Evolutionary conservation across 2,888 invertebrate genomes (phyloP), one percentile per base, ranked within the genome.

Genomic region (Spialia ferax): DNA sequence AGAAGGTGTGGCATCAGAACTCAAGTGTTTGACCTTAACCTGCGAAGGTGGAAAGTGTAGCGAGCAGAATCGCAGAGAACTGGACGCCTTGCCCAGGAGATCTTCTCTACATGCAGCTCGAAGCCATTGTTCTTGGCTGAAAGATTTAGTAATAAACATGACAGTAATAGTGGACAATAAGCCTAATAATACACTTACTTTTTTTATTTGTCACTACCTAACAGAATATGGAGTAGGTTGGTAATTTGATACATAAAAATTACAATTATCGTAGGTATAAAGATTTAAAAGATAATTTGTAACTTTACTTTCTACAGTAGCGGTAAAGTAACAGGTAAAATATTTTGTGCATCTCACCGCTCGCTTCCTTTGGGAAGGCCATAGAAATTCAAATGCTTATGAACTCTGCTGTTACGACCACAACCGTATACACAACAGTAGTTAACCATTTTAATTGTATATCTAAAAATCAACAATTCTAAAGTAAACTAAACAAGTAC

Each of bases 381-480:
- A 68, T 86, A 92, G 71, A 80, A 93, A 69, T 86, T 88, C 48
- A 93, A 80, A 73, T 89, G 85, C 70, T 85, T 87, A 73, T 86
- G 85, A n/a, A 75, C 77, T 75, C 84, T 83, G 71, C 87, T 91
- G 66, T 91, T 93, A 7, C 90, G 83, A 6, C 85, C 85, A 70
- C 93, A 93, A 26, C 88, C 86, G 29, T 77, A 68, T 0, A 93
- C 91, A 73, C 90, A 90, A 71, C 93, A 93, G 72, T 92, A 91
- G 72, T 93, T 93, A 2, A 92, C 92, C 93, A 93, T 91, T 71
- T 57, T 73, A 35, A 2, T 15, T 59, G 3, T 26, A 26, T 26
- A 26, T 26, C 26, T 4, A 26, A 26, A n/a, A n/a, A n/a, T n/a
- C n/a, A n/a, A n/a, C n/a, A n/a, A n/a, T n/a, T n/a, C n/a, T n/a